Evolutionary conservation across 2,888 invertebrate genomes (phyloP).

Genomic region (Agrotis ipsilon): DNA sequence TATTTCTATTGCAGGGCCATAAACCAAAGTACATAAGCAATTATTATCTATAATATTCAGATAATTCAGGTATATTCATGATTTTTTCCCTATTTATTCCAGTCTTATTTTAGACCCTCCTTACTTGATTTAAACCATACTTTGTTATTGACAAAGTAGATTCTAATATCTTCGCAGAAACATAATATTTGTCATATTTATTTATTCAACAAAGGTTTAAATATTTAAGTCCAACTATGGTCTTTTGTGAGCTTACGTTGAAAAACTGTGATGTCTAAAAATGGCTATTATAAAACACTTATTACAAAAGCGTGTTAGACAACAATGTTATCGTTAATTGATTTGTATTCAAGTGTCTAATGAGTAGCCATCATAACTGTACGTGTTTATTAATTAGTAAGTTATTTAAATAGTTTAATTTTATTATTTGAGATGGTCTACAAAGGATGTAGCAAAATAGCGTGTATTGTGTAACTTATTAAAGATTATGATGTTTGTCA

Average conservation of each 20-base stretch:
- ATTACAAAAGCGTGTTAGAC: background rate
- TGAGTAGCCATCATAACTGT: background rate
- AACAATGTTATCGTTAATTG: slow-evolving; percentile 14
- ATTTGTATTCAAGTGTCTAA: slow-evolving; percentile 4
- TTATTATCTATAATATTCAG: background rate
- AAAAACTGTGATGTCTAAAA: background rate
- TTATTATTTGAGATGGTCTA: no score
- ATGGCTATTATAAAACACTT: background rate
- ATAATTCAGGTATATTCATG: no score
- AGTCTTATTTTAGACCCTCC: background rate
- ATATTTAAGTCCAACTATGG: background rate
- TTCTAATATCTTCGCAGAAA: background rate
- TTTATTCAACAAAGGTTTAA: background rate
- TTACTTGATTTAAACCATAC: background rate
- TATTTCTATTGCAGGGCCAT: background rate
- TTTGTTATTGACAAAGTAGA: background rate
- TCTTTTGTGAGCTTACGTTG: no score
- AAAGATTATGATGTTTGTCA: slow-evolving; percentile 65
- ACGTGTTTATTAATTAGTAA: no score
- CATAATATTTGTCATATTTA: background rate
- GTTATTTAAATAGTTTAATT: no score
- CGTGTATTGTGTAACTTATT: slow-evolving; percentile 15
- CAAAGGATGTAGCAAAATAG: no score
- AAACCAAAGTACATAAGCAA: no score
- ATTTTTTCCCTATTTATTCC: background rate